Percentiles rank a stretch among this genome's conserved stretches.
phyloP scores from a whole-genome alignment of 2,797 vertebrate species.

The Pteropus rufus region DNA sequence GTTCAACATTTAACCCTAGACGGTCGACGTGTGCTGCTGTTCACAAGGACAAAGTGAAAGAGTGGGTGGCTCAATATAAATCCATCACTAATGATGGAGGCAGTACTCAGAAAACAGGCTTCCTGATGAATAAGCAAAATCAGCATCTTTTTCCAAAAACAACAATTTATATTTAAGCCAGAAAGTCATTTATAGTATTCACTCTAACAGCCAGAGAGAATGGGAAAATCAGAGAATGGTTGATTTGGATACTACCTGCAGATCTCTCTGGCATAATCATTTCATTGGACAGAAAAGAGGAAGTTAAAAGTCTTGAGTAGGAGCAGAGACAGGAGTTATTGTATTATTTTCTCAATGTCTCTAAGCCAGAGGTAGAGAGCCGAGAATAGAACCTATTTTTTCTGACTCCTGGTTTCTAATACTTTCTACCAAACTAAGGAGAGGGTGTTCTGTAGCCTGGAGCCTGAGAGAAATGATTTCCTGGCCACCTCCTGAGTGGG shows the following conservation, averaged over 20 bases:
- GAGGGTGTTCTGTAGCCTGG: not conserved
- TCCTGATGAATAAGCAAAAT: not conserved
- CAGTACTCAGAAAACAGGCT: not conserved
- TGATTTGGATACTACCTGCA: not conserved
- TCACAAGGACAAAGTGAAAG: not conserved
- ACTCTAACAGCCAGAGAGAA: not conserved
- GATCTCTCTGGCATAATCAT: not conserved
- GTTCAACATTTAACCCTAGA: slow-evolving; percentile 2
- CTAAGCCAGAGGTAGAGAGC: not conserved
- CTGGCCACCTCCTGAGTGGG: not conserved
- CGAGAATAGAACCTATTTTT: not conserved
- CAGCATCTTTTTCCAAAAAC: not conserved
- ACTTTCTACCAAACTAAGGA: not conserved
- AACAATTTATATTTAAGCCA: not conserved
- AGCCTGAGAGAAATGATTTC: not conserved
- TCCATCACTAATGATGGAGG: not conserved
- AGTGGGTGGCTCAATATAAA: not conserved
- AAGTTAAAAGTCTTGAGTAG: not conserved
- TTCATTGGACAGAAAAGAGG: not conserved
- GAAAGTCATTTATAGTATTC: not conserved
- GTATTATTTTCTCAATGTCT: not conserved
- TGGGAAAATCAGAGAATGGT: not conserved
- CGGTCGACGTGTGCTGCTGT: not conserved
- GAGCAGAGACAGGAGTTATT: not conserved
- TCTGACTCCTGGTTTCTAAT: not conserved